Percentiles rank a stretch among this genome's conserved stretches.
Conservation (phyloP, 2,113 vertebrate species). For the Melanotaenia duboulayi region DNA sequence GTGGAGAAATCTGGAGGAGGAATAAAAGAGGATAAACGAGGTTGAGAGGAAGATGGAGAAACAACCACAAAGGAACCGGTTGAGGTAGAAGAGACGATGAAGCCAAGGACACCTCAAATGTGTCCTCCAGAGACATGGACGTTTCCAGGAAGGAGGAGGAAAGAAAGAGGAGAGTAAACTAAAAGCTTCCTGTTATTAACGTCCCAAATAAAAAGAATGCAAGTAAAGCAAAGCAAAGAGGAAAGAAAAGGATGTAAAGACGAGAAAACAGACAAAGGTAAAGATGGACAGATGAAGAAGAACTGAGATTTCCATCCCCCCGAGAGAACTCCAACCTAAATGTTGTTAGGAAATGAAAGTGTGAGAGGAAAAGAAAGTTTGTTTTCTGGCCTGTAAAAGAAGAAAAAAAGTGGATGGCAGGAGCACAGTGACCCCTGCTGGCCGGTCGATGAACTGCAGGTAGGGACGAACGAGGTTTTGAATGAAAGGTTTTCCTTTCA, state of each 20-base stretch:
- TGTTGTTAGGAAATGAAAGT: neutral
- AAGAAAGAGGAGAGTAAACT: neutral
- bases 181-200: no score
- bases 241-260: no score
- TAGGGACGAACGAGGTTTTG: conserved; percentile 20
- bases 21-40: no score
- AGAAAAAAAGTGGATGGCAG: neutral
- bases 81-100: neutral
- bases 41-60: no score
- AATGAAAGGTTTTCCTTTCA: conserved; percentile 42
- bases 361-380: neutral
- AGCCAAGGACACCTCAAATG: neutral
- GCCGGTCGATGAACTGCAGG: neutral
- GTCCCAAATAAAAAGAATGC: no score
- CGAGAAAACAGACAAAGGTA: neutral
- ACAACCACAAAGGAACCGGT: neutral
- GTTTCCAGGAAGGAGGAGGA: no score
- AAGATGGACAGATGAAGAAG: neutral
- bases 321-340: no score
- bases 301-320: neutral
- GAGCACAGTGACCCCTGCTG: conserved; percentile 32
- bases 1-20: no score
- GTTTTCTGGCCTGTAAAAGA: neutral
- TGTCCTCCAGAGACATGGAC: no score
- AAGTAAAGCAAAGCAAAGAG: no score